A percentile compares a stretch with the other conserved stretches of the same genome.
Evolutionary conservation across 2,797 vertebrate genomes (phyloP).

Genomic region (Petrocephalus sullivani): DNA sequence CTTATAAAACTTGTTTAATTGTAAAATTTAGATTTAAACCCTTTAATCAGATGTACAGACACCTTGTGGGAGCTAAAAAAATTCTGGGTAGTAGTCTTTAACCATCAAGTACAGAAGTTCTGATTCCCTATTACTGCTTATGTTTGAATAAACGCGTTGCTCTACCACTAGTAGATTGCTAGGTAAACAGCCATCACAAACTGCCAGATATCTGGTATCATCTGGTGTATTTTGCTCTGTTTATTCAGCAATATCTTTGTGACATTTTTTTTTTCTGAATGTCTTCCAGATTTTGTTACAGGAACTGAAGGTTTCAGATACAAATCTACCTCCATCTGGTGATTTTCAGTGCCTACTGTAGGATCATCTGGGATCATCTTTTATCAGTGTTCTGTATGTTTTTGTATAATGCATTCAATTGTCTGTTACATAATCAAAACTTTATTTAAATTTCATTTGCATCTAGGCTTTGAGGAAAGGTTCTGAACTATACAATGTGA

Average conservation of each 20-base stretch:
- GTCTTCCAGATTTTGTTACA: background rate
- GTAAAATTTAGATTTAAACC: background rate
- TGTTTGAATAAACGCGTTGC: background rate
- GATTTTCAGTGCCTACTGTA: background rate
- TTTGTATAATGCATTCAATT: background rate
- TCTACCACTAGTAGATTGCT: background rate
- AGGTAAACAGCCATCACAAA: background rate
- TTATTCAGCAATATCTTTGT: background rate
- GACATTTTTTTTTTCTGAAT: background rate
- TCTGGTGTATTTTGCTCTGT: background rate
- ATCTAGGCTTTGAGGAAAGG: background rate
- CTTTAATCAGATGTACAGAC: background rate
- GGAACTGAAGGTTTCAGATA: background rate
- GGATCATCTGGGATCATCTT: background rate
- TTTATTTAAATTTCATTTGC: background rate
- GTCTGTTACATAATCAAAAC: background rate
- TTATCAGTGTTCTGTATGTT: background rate
- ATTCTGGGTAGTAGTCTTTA: background rate
- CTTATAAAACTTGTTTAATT: background rate
- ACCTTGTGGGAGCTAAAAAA: background rate
- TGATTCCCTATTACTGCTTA: background rate
- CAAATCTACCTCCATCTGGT: background rate
- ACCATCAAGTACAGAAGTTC: background rate
- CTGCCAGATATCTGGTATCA: background rate
- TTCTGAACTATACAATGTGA: background rate